Base-by-base conservation (phyloP, 1,140 invertebrate genomes). In the Drosophila sp. region DNA sequence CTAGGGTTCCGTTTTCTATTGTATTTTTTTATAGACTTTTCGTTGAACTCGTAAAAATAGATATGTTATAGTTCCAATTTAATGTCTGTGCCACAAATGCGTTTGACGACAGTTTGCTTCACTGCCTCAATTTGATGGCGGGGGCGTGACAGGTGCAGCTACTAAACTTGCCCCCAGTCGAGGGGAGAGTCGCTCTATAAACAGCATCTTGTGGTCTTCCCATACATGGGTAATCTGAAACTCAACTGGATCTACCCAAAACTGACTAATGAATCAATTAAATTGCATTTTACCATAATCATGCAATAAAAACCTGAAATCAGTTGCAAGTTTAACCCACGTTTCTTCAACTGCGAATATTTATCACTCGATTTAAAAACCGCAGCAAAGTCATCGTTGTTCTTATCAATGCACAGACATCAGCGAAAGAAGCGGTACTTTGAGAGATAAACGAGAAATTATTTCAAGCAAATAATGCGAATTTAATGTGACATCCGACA, bases 381-480 rank as follows among this genome's bases (percentile, higher is more conserved):
- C 51, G 69, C 76, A 66, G 41, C 41, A 46, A 73, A 78, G 63
- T 66, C 76, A 84, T 80, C 51, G 21, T 13, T 8, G 25, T 11
- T 7, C 41, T 78, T 78, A 75, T 78, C 72, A 53, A 58, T 48
- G 66, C 54, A 66, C 48, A 70, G 62, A 63, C 45, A 80, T 71
- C 65, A 61, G 40, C 29, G 16, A 14, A 38, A 29, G 21, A 67
- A 40, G 29, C 27, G 16, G 40, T 21, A 70, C 48, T 29, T 13
- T 46, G 36, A 46, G 58, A 50, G 83, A 83, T 89, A 79, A 83
- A 71, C 63, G 65, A 62, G 59, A 83, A 82, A 89, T 82, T 83
- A 82, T 89, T 87, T 89, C 79, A 87, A 77, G 72, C 82, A 87
- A 89, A 89, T 89, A 87, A 87, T 79, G 76, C 62, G 76, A 82